Evolutionary conservation across 2,888 invertebrate species (phyloP), one percentile per base, ranked within the genome.

Genomic region (Eupithecia insigniata): DNA sequence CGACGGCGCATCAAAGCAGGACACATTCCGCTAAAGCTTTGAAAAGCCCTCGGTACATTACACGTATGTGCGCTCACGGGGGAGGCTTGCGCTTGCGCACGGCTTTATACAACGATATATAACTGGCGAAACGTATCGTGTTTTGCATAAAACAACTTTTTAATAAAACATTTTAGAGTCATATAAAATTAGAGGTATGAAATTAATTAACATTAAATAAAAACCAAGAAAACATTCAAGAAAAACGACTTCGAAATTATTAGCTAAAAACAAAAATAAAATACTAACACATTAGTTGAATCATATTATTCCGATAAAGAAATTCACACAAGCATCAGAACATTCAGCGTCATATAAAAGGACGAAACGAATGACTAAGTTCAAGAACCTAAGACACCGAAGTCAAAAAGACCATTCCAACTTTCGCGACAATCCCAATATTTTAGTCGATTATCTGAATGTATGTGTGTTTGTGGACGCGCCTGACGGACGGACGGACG

Each of bases 31-130:
- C 87, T 85, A 85, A 85, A 88, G 89, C 85, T 85, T 83, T 87
- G 84, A 90, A 90, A 90, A 90, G 90, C 90, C 90, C 89, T 85
- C 88, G 84, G 82, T 87, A 85, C 16, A 12, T 2, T 26, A 87
- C 16, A 87, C 3, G 4, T 39, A 46, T 46, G 87, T 84, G 82
- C 73, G 78, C 76, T 85, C 83, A 85, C n/a, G 34, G 30, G 18
- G 2, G 30, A 8, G 2, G 51, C 36, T 26, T 62, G 62, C 22
- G 61, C 18, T 1, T 36, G 62, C 34, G 62, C 62, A 62, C n/a
- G 14, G 0, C 1, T 46, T 2, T 46, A 46, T 46, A n/a, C 46
- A n/a, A 22, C 46, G 22, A 2, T 46, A 46, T n/a, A 18, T 46
- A 46, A 3, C n/a, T 43, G 7, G 43, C 43, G 7, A 51, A 10